Evolutionary conservation across 2,797 vertebrate species (phyloP).

Genomic region (Xiphorhynchus erythropygius): DNA sequence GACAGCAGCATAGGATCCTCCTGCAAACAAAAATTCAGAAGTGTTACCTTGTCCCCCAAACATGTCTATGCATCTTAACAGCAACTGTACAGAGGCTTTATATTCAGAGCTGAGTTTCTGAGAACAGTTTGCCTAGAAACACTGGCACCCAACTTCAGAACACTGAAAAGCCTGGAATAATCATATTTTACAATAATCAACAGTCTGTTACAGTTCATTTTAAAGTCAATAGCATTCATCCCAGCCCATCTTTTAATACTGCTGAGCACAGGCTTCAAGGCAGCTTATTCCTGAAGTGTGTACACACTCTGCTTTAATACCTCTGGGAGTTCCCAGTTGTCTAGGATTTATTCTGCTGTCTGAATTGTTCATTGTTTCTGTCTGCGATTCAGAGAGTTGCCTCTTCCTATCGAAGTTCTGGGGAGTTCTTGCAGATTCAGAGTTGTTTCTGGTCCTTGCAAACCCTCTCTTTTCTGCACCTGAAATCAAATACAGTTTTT

Average conservation of each 20-base stretch:
- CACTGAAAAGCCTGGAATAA: neutral
- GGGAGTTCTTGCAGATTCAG: slow-evolving; percentile 61
- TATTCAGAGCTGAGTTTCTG: neutral
- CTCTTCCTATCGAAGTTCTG: slow-evolving; percentile 70
- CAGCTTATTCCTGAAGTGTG: slow-evolving; percentile 23
- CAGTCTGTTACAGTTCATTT: slow-evolving; percentile 11
- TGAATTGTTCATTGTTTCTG: slow-evolving; percentile 70
- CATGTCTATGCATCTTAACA: neutral
- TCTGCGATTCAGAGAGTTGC: slow-evolving; percentile 61
- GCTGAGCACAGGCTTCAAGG: slow-evolving; percentile 3
- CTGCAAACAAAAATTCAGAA: slow-evolving; percentile 52
- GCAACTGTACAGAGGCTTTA: neutral
- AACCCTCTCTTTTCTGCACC: slow-evolving; percentile 70
- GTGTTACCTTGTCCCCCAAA: neutral
- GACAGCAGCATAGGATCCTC: slow-evolving; percentile 63
- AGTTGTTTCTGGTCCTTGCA: slow-evolving; percentile 68
- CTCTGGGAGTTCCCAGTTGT: slow-evolving; percentile 73
- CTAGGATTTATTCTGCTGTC: slow-evolving; percentile 70
- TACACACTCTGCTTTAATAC: slow-evolving; percentile 60
- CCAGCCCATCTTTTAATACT: neutral
- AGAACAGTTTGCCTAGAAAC: neutral
- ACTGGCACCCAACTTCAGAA: neutral
- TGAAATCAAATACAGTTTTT: slow-evolving; percentile 69
- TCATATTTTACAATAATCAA: slow-evolving; percentile 9
- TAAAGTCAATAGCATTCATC: neutral